Base-by-base conservation (phyloP, 2,888 invertebrate species). In the Tenthredo livida region DNA sequence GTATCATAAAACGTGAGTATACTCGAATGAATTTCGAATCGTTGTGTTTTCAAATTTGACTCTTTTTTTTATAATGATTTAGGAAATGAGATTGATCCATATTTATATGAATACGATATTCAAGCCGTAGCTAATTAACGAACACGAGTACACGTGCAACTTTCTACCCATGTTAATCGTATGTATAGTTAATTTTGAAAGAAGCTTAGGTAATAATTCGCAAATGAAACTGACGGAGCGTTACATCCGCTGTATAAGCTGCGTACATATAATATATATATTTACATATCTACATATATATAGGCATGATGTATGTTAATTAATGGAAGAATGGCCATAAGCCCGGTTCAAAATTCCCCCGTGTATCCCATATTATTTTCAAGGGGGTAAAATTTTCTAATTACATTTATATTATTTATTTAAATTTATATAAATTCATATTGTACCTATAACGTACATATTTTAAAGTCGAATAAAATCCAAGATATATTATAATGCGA, bases 191-290 rank as follows among this genome's bases (percentile, higher is more conserved):
- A 25, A 61, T 25, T 4, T 12, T 25, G 10, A 61, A 61, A 25
- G 43, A 73, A 73, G 73, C 73, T 73, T 73, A 73, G 43, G 43
- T 25, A 73, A 73, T 43, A 73, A 73, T 73, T 43, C 7, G 4
- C 67, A 17, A 33, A 7, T n/a, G 25, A 43, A 73, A 73, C 73
- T 73, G 40, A 47, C 40, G 43, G 1, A 73, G 40, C 25, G 73
- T 47, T 12, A 73, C n/a, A 73, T 43, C 43, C 40, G 72, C 6
- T 67, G 29, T 67, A 17, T 12, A 17, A 17, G 21, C 17, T 50
- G 25, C n/a, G 33, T 33, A 33, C 29, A 33, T 33, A 33, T 33
- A 33, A 21, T n/a, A 61, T 25, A 25, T n/a, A n/a, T n/a, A n/a
- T n/a, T n/a, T n/a, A n/a, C n/a, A 37, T 37, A 37, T 37, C 37